These are phyloP conservation scores for Coregonus suidteri DNA, from an alignment of 2,797 vertebrate genomes.

Conservation along the genomic window DNA sequence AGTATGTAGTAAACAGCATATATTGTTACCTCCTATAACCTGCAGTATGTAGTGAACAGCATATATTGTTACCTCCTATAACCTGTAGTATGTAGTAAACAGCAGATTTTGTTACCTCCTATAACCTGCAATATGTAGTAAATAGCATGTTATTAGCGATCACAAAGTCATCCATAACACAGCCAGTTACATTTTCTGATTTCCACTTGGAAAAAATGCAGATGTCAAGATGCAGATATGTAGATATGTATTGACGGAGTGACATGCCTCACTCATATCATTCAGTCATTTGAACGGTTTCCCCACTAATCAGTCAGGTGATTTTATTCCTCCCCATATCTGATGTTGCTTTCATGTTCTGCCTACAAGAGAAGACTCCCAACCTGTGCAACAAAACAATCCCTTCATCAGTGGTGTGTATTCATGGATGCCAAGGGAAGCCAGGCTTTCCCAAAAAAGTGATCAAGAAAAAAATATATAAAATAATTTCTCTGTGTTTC, in stretches of 20 bases:
- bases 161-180: not conserved
- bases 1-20: no score
- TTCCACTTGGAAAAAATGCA: conserved; percentile 12
- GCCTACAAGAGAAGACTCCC: conserved; percentile 36
- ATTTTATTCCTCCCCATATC: conserved; percentile 6
- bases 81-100: no score
- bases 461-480: no score
- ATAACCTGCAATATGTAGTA: no score
- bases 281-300: not conserved
- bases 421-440: no score
- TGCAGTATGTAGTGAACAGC: no score
- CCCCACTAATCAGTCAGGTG: conserved; percentile 22
- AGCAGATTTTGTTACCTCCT: no score
- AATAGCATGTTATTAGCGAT: no score
- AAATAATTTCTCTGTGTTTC: no score
- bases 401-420: not conserved
- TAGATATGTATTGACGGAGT: not conserved
- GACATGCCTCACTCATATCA: not conserved
- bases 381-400: conserved; percentile 41
- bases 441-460: no score
- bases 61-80: no score
- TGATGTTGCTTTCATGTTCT: conserved; percentile 32
- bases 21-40: no score
- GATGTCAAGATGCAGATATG: not conserved
- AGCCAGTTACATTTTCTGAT: not conserved